These are phyloP conservation scores for Leptopilina boulardi DNA, from an alignment of 1,140 invertebrate species.

Conservation along the genomic window DNA sequence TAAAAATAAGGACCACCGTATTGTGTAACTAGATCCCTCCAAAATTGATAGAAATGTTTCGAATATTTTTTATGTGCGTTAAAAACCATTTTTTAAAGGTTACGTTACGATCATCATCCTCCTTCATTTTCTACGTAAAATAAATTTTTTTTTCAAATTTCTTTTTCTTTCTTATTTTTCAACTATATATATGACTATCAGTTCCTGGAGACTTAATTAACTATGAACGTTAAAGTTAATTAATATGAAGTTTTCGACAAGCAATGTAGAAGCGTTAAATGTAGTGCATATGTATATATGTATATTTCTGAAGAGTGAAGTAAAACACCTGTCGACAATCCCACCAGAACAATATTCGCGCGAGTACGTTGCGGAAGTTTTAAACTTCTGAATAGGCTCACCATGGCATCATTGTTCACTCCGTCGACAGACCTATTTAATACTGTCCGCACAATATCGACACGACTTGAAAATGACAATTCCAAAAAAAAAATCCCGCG, in stretches of 20 bases:
- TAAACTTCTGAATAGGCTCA: constrained; percentile 41
- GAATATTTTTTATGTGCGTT: too few relatives aligned
- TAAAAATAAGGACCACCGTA: too few relatives aligned
- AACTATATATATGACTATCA: too few relatives aligned
- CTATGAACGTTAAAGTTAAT: not conserved
- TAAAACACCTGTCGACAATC: constrained; percentile 6
- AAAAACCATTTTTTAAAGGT: too few relatives aligned
- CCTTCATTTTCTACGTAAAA: too few relatives aligned
- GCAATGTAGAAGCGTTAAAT: not conserved
- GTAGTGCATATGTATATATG: not conserved
- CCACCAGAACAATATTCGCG: constrained; percentile 30
- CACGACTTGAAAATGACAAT: constrained; percentile 20
- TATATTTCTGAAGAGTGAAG: constrained; percentile 2
- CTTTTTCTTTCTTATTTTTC: too few relatives aligned
- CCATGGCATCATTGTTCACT: constrained; percentile 47
- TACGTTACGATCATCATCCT: too few relatives aligned
- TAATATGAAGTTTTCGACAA: not conserved
- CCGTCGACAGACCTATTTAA: constrained; percentile 43
- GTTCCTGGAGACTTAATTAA: too few relatives aligned
- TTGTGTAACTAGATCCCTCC: too few relatives aligned
- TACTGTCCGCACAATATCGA: not conserved
- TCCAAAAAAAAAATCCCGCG: not conserved
- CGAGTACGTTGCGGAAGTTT: constrained; percentile 36
- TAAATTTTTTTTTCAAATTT: too few relatives aligned
- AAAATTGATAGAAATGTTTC: too few relatives aligned